phyloP scores from a whole-genome alignment of 2,113 vertebrate genomes.

The Dicentrarchus labrax region DNA sequence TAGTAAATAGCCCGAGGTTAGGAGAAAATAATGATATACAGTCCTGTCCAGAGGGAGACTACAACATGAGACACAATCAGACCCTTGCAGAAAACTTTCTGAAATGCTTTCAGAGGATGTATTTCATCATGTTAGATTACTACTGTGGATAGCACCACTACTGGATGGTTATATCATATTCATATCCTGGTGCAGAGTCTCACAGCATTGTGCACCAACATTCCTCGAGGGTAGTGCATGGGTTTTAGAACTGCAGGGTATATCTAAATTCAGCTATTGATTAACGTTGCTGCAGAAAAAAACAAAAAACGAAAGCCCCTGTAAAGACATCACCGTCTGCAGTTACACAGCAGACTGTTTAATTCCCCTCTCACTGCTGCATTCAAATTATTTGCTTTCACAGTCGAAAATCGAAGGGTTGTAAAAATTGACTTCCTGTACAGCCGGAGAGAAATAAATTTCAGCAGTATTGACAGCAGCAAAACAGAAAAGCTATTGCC shows the following conservation, averaged over 20 bases:
- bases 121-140: constrained; percentile 77
- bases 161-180: constrained; percentile 67
- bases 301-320: constrained; percentile 51
- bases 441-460: constrained; percentile 85
- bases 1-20: constrained; percentile 80
- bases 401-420: constrained; percentile 85
- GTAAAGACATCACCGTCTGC: constrained; percentile 68
- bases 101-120: constrained; percentile 74
- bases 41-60: constrained; percentile 68
- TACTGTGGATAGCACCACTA: constrained; percentile 53
- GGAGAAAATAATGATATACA: constrained; percentile 77
- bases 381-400: constrained; percentile 86
- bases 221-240: constrained; percentile 44
- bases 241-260: constrained; percentile 60
- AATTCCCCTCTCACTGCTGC: constrained; percentile 75
- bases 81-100: constrained; percentile 70
- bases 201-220: constrained; percentile 35
- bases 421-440: constrained; percentile 92
- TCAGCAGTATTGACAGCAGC: constrained; percentile 83
- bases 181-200: constrained; percentile 45
- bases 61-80: constrained; percentile 71
- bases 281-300: constrained; percentile 65
- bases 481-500: constrained; percentile 86
- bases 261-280: constrained; percentile 81
- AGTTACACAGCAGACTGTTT: constrained; percentile 72